Evolutionary conservation across 2,888 invertebrate genomes (phyloP).

Genomic region (Calameuta pallipes): DNA sequence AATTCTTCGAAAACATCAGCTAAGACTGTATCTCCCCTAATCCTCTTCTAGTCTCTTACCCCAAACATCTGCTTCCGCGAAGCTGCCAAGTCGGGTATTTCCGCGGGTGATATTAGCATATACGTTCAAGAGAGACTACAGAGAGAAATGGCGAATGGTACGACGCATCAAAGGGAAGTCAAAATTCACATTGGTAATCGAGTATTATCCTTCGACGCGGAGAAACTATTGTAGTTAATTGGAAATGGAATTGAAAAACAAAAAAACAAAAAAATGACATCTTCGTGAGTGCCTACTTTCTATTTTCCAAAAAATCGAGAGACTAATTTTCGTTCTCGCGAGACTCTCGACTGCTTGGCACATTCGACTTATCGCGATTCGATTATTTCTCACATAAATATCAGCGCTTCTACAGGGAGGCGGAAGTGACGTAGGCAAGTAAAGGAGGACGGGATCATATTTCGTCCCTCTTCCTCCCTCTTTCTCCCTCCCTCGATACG

Average conservation of each 20-base stretch:
- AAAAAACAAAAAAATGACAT: background rate
- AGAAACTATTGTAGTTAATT: background rate
- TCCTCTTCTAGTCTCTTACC: background rate
- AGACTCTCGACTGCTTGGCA: background rate
- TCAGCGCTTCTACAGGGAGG: background rate
- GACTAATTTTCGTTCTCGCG: background rate
- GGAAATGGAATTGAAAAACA: background rate
- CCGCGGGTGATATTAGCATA: constrained; percentile 45
- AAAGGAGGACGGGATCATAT: background rate
- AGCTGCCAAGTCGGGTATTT: constrained; percentile 29
- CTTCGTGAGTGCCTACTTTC: background rate
- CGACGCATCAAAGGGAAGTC: constrained; percentile 28
- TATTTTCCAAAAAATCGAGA: background rate
- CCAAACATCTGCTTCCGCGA: background rate
- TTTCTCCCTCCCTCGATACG: constrained; percentile 1
- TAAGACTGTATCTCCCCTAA: background rate
- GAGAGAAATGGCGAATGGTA: constrained; percentile 6
- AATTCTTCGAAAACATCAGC: background rate
- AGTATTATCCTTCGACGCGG: constrained; percentile 38
- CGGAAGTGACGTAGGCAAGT: background rate
- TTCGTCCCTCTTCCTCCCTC: constrained; percentile 4
- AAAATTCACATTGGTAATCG: constrained; percentile 53
- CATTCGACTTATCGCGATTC: background rate
- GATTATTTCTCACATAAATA: background rate
- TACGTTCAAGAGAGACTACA: constrained; percentile 20